Evolutionary conservation across 2,888 invertebrate genomes (phyloP).

Genomic region (Phasia obesa): DNA sequence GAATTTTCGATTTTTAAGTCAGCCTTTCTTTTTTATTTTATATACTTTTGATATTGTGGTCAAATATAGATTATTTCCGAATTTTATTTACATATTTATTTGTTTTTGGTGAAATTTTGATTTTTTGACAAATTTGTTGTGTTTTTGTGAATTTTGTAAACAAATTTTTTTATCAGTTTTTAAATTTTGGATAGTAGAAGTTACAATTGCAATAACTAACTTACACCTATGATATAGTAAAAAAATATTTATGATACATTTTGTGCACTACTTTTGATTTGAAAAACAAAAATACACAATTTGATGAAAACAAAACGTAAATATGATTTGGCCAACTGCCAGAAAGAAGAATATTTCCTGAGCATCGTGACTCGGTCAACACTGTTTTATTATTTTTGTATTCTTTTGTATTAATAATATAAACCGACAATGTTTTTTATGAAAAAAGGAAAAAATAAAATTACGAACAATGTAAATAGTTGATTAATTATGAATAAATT

Average conservation of each 20-base stretch:
- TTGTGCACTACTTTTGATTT: conserved; percentile 33
- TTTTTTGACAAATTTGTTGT: too few relatives aligned
- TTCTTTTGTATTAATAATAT: conserved; percentile 19
- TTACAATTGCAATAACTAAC: neutral
- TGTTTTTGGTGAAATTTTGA: too few relatives aligned
- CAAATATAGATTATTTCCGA: too few relatives aligned
- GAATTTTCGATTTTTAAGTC: too few relatives aligned
- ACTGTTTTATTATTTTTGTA: conserved; percentile 45
- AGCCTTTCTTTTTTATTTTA: too few relatives aligned
- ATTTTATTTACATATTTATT: too few relatives aligned
- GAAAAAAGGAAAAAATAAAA: neutral
- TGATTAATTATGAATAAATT: conserved; percentile 28
- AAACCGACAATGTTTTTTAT: neutral
- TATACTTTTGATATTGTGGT: too few relatives aligned
- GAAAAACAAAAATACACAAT: conserved; percentile 5
- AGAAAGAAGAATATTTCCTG: conserved; percentile 68
- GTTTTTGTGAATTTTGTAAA: too few relatives aligned
- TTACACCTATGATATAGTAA: neutral
- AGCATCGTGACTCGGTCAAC: conserved; percentile 72
- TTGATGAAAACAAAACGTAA: conserved; percentile 56
- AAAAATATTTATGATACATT: conserved; percentile 39
- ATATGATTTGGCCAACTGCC: conserved; percentile 65
- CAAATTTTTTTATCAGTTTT: too few relatives aligned
- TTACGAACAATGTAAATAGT: conserved; percentile 54
- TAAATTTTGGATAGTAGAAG: too few relatives aligned